Conservation (phyloP, 2,888 invertebrate species). For the Heliconius erato region DNA sequence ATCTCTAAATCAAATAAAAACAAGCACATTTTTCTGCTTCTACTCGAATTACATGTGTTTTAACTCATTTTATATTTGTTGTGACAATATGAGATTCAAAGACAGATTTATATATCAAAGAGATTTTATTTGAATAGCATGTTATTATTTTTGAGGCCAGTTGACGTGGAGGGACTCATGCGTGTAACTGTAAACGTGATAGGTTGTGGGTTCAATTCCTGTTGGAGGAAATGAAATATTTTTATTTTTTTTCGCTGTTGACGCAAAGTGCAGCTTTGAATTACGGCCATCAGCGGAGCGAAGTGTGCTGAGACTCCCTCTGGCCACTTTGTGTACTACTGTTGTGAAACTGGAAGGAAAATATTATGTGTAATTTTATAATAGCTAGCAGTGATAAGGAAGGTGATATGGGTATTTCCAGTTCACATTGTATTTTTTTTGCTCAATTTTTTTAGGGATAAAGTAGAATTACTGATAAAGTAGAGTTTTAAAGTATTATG, state of each 20-base stretch:
- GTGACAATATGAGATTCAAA: conserved; percentile 1
- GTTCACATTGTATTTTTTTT: conserved; percentile 19
- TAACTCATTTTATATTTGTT: conserved; percentile 45
- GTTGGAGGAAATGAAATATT: too few relatives aligned
- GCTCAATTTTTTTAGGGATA: conserved; percentile 23
- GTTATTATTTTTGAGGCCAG: too few relatives aligned
- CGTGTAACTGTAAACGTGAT: too few relatives aligned
- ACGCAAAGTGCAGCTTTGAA: too few relatives aligned
- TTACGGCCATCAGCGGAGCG: too few relatives aligned
- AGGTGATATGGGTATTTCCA: neutral
- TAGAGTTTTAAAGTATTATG: conserved; percentile 36
- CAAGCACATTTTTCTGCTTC: conserved; percentile 48
- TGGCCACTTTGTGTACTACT: too few relatives aligned
- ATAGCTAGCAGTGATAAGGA: neutral
- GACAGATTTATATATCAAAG: conserved; percentile 7
- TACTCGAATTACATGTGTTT: conserved; percentile 47
- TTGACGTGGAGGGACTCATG: too few relatives aligned
- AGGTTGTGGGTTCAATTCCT: too few relatives aligned
- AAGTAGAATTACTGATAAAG: conserved; percentile 41
- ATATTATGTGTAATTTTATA: neutral
- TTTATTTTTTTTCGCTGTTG: too few relatives aligned
- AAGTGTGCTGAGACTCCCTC: too few relatives aligned
- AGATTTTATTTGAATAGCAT: neutral
- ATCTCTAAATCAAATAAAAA: conserved; percentile 64
- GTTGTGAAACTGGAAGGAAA: too few relatives aligned